A percentile compares a stretch with the other conserved stretches of the same genome.
phyloP scores from a whole-genome alignment of 2,888 invertebrate species.

The Dendrolimus houi region DNA sequence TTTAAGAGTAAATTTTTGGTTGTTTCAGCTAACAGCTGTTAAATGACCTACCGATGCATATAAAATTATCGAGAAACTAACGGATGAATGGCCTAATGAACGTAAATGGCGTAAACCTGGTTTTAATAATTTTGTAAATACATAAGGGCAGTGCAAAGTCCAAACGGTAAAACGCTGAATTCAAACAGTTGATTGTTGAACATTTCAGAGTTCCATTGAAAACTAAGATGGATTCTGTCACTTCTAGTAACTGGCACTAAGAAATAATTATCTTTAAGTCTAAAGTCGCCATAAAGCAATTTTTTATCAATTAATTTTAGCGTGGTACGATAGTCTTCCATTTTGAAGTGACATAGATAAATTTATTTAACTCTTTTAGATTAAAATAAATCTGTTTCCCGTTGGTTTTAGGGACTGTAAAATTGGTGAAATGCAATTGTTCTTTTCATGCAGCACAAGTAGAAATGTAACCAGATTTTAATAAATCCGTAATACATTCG shows the following conservation, averaged over 20 bases:
- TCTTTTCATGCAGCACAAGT: background rate
- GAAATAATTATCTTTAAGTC: background rate
- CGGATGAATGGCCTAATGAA: background rate
- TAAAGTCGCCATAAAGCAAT: background rate
- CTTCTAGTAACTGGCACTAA: background rate
- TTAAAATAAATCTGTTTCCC: background rate
- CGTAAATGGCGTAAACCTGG: conserved; percentile 1
- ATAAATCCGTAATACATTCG: too few species aligned
- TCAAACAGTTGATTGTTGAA: background rate
- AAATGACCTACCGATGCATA: conserved; percentile 2
- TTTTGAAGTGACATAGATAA: background rate
- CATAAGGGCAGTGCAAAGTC: background rate
- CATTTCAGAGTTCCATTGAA: background rate
- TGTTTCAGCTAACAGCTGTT: background rate
- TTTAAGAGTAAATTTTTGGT: background rate
- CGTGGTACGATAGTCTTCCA: background rate
- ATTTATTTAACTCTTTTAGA: background rate
- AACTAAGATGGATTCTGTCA: background rate
- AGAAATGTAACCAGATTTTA: background rate
- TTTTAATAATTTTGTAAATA: background rate
- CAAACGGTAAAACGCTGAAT: background rate
- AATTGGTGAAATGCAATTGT: background rate
- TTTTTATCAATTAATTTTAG: background rate
- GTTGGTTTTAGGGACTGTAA: background rate
- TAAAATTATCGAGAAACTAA: conserved; percentile 2